Base-by-base conservation (phyloP, 2,113 vertebrate species). In the Tyrannus savana region DNA sequence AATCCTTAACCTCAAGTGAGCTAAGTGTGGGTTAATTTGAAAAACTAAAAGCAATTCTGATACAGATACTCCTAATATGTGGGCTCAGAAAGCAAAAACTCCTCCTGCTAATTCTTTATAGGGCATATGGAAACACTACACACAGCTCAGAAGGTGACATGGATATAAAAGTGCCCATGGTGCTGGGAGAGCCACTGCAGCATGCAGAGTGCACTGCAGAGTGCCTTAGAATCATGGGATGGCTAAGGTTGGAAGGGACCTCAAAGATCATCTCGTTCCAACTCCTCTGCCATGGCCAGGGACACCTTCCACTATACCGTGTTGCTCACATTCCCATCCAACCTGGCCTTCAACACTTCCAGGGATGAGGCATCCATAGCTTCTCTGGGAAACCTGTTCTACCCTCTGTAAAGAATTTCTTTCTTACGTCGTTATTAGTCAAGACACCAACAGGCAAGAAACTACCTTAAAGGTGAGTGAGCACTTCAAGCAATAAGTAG, bases 31-130 rank as follows among this genome's bases (percentile, higher is more conserved):
- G 16, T 55, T 63, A 71, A 23, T 68, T 60, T 89, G 62, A 53
- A 31, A 84, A 83, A 53, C 15, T 52, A 66, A 91, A 87, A 47
- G 7, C 4, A 59, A 5, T 6, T 59, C 37, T 91, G 60, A 53
- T 23, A 49, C n/a, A 84, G 12, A 90, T 35, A 35, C 11, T 78
- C 9, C n/a, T 66, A 69, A 56, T 1, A 42, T 0, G 0, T 46
- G 87, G 82, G 8, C 52, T 91, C 23, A 59, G 50, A 89, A 68
- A 27, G 8, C 3, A 19, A 44, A 68, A 80, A 59, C 21, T 56
- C 10, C 19, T 60, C 9, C 33, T 60, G 14, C 18, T 55, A 58
- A 11, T 28, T 67, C 19, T 56, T 69, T 69, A 55, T 2, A 80
- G 55, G 35, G 3, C 11, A 17, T 13, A 79, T 19, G 14, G 41